Conservation (phyloP, 2,888 invertebrate species). For the Meiosimyza decipiens region DNA sequence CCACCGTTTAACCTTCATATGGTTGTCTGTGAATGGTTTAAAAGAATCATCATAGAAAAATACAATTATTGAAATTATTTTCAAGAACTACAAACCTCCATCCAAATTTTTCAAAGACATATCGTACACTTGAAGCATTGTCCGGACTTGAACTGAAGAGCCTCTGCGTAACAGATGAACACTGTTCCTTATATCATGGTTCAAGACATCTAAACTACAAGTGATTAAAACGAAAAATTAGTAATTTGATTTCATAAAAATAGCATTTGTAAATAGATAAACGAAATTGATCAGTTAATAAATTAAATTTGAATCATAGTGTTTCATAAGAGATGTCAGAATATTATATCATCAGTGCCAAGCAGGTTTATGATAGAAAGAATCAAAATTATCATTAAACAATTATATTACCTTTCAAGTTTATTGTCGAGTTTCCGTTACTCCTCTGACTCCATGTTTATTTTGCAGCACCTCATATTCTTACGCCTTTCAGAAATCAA, state of each 20-base stretch:
- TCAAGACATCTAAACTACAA: conserved; percentile 2
- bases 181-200: no score
- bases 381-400: neutral
- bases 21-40: conserved; percentile 64
- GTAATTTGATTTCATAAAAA: neutral
- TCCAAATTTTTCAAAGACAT: neutral
- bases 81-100: conserved; percentile 4
- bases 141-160: no score
- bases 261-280: neutral
- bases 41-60: conserved; percentile 54
- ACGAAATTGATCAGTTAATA: conserved; percentile 46
- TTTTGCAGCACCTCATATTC: neutral
- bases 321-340: conserved; percentile 66
- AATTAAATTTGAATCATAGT: conserved; percentile 56
- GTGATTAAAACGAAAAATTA: neutral
- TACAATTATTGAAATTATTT: neutral
- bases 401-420: conserved; percentile 1
- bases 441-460: neutral
- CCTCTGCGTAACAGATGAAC: no score
- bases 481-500: neutral
- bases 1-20: conserved; percentile 53
- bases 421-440: neutral
- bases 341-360: conserved; percentile 56
- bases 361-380: neutral
- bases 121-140: no score